These are phyloP conservation scores for Trididemnum clinides DNA, from an alignment of 23 tunicate species.

Conservation along the genomic window DNA sequence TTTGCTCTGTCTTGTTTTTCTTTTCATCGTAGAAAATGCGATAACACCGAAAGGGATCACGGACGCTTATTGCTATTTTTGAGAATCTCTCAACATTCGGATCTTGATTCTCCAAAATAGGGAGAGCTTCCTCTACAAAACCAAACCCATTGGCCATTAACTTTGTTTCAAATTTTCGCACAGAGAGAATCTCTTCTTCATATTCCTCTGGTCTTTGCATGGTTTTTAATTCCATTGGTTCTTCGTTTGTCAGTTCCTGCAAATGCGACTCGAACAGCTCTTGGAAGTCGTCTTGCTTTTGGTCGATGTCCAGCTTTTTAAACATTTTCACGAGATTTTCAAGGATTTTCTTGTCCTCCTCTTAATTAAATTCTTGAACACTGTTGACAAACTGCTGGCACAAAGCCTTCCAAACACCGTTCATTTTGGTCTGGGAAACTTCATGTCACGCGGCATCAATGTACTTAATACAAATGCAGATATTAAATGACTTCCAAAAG, in stretches of 20 bases:
- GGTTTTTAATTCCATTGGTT: constrained; percentile 36
- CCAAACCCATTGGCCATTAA: constrained; percentile 37
- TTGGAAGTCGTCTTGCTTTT: constrained; percentile 32
- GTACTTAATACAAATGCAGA: constrained; percentile 20
- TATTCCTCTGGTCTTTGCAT: constrained; percentile 40
- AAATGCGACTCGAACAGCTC: constrained; percentile 27
- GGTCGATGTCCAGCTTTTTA: constrained; percentile 34
- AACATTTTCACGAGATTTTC: constrained; percentile 36
- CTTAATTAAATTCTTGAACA: constrained; percentile 1
- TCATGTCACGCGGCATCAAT: constrained; percentile 46
- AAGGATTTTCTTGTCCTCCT: constrained; percentile 28
- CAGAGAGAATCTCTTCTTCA: constrained; percentile 22
- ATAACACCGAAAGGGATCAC: constrained; percentile 21
- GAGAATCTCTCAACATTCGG: constrained; percentile 42
- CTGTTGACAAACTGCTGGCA: constrained; percentile 25
- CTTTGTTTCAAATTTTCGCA: constrained; percentile 36
- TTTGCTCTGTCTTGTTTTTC: constrained; percentile 8
- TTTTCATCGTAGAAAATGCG: constrained; percentile 44
- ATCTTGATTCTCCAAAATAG: constrained; percentile 34
- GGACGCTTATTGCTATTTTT: constrained; percentile 36
- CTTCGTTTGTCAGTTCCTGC: constrained; percentile 37
- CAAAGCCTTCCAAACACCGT: constrained; percentile 45
- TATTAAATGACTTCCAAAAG: constrained; percentile 23
- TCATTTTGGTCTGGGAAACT: constrained; percentile 28
- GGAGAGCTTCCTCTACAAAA: constrained; percentile 29